Evolutionary conservation across 1,140 invertebrate genomes (phyloP).

Genomic region (Teleogryllus occipitalis): DNA sequence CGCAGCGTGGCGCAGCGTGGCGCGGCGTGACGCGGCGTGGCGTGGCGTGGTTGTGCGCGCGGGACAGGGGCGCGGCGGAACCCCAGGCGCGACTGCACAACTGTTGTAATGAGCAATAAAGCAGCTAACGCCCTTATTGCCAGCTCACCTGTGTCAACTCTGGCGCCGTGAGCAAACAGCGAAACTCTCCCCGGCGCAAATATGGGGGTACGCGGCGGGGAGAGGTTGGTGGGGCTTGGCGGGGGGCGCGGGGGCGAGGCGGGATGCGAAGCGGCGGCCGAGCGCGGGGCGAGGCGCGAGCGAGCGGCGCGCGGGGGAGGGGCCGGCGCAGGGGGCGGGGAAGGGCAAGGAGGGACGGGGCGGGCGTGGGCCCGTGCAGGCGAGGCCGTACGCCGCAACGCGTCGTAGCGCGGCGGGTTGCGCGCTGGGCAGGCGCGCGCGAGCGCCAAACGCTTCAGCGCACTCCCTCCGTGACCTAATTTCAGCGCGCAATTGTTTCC

Average conservation of each 20-base stretch:
- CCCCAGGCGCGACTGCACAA: background rate
- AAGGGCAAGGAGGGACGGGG: background rate
- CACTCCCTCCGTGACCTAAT: background rate
- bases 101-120: constrained; percentile 4
- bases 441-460: background rate
- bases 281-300: background rate
- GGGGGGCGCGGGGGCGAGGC: too few species aligned
- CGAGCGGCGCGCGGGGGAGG: too few species aligned
- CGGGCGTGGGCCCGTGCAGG: background rate
- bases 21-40: too few species aligned
- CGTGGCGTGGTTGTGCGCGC: too few species aligned
- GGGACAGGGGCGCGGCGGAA: background rate
- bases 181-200: background rate
- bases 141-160: constrained; percentile 3
- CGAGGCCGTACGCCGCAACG: background rate
- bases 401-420: background rate
- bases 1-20: too few species aligned
- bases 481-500: background rate
- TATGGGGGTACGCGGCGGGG: too few species aligned
- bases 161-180: background rate
- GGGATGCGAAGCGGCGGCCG: too few species aligned
- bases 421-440: background rate
- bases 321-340: too few species aligned
- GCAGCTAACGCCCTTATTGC: background rate
- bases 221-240: background rate